These are phyloP conservation scores for Antheraea yamamai DNA, from an alignment of 2,888 invertebrate species.

Conservation along the genomic window DNA sequence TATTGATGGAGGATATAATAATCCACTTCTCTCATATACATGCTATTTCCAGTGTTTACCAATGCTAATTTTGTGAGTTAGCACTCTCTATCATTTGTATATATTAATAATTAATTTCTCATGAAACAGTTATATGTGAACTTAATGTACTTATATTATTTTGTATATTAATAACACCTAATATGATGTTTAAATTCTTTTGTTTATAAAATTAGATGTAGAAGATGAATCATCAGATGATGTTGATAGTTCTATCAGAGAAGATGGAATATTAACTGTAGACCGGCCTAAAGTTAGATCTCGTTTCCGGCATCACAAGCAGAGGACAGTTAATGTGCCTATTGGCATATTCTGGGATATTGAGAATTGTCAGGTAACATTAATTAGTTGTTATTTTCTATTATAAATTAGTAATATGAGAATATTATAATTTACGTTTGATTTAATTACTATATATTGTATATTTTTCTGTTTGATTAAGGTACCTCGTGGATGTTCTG, in stretches of 20 bases:
- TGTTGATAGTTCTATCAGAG: conserved; percentile 49
- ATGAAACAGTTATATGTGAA: not conserved
- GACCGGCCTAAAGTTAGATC: conserved; percentile 68
- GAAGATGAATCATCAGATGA: conserved; percentile 76
- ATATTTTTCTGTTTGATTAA: conserved; percentile 43
- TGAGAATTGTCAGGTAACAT: conserved; percentile 90
- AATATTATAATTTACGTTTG: not conserved
- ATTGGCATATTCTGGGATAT: conserved; percentile 97
- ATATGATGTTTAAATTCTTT: not conserved
- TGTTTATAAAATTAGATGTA: conserved; percentile 50
- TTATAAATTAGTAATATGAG: not conserved
- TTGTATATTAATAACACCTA: not conserved
- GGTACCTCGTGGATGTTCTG: conserved; percentile 92
- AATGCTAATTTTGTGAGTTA: not conserved
- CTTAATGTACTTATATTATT: not conserved
- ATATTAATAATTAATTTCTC: not conserved
- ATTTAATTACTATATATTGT: not conserved
- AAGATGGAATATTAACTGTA: conserved; percentile 53
- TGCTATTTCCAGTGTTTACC: not conserved
- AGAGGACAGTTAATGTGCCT: conserved; percentile 70
- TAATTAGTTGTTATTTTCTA: not conserved
- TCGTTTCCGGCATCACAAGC: conserved; percentile 68
- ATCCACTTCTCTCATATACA: not conserved
- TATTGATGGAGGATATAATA: too few species aligned
- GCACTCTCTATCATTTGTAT: not conserved